Base-by-base conservation (phyloP, 2,113 vertebrate species). In the Xerus inauris region DNA sequence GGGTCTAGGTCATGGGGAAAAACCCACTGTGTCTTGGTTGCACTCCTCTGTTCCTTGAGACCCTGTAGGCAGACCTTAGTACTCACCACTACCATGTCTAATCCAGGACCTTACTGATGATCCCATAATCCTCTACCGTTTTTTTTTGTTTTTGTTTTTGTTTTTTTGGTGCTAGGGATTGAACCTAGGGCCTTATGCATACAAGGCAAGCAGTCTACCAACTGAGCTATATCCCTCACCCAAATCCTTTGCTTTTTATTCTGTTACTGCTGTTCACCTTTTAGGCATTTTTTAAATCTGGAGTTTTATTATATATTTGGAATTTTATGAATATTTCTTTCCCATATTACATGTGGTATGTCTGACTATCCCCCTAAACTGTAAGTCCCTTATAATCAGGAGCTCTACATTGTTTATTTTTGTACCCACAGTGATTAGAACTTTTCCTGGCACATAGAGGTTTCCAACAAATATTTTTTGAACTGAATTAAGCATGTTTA, bases 401-500 rank as follows among this genome's bases (percentile, higher is more conserved):
- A 82, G 79, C 10, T 38, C 59, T 94, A 42, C 24, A 38, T 96
- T 89, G 51, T 88, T 93, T 77, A 47, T 85, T 35, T 45, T 89
- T 77, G n/a, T 82, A 54, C 19, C 26, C 32, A 87, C 8, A 95
- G n/a, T 77, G 26, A 75, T 51, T 82, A 20, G 8, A 89, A 73
- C 47, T 93, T 95, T 91, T 8, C 24, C 35, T 84, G 35, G 28
- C 30, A 86, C 22, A 57, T 94, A 76, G 32, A 91, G 67, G 11
- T 89, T 35, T 14, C 73, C 10, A 93, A 19, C 79, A 77, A 75
- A 51, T 89, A 69, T 84, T 92, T 94, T 49, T 67, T 77, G 42
- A 90, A 64, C 62, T 94, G 54, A 96, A 42, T 82, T 72, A 16
- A 22, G 5, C 24, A 71, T 94, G 32, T 84, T 89, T 94, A 89